Evolutionary conservation across 2,888 invertebrate species (phyloP).

Genomic region (Lasioglossum pauxillum): DNA sequence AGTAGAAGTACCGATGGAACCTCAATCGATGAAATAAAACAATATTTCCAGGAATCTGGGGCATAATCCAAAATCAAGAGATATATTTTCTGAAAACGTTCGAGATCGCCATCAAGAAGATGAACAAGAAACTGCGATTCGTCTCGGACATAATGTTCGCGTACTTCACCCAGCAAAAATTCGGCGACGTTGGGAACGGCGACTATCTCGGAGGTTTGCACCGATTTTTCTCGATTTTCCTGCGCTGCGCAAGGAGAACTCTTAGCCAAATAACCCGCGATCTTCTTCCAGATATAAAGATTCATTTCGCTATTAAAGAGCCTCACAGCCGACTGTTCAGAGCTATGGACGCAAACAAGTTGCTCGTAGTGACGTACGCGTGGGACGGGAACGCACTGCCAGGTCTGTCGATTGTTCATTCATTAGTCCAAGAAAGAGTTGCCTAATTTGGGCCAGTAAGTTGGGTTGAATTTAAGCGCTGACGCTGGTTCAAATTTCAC

Average conservation of each 20-base stretch:
- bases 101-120: conserved; percentile 86
- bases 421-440: not conserved
- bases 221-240: not conserved
- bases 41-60: conserved; percentile 87
- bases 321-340: conserved; percentile 80
- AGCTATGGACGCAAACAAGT: conserved; percentile 80
- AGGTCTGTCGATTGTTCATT: conserved; percentile 60
- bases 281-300: conserved; percentile 79
- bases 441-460: not conserved
- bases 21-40: not conserved
- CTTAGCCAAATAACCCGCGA: not conserved
- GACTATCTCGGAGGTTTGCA: conserved; percentile 80
- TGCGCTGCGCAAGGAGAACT: fast-evolving
- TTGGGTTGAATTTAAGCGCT: not conserved
- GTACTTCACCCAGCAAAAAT: conserved; percentile 86
- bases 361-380: conserved; percentile 89
- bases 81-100: conserved; percentile 88
- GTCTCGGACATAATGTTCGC: conserved; percentile 89
- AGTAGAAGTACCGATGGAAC: not conserved
- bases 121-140: conserved; percentile 85
- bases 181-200: conserved; percentile 85
- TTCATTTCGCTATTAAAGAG: conserved; percentile 81
- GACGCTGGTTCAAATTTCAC: not conserved
- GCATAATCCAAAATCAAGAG: conserved; percentile 87
- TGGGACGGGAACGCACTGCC: conserved; percentile 91